A percentile compares a stretch with the other conserved stretches of the same genome.
Conservation (phyloP, 2,888 invertebrate genomes). For the Acrocyrtus sp. region DNA sequence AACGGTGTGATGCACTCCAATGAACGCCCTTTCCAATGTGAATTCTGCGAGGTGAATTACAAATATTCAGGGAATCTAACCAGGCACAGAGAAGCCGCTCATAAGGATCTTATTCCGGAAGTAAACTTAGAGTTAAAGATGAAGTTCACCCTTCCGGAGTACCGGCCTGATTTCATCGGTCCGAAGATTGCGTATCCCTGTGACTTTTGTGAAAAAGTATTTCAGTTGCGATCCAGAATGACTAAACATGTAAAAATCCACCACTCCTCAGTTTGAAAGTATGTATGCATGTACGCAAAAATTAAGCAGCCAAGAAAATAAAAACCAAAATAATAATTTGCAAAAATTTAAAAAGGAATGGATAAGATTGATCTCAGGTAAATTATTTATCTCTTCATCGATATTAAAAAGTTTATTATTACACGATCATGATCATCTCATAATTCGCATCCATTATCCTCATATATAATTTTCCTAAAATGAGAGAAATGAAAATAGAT, state of each 20-base stretch:
- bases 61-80: not conserved
- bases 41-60: slow-evolving; percentile 14
- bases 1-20: not conserved
- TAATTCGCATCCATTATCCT: too few relatives aligned
- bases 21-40: slow-evolving; percentile 6
- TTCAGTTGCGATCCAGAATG: slow-evolving; percentile 7
- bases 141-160: not conserved
- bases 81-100: slow-evolving; percentile 1
- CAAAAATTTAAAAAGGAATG: too few relatives aligned
- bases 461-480: too few relatives aligned
- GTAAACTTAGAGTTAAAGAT: not conserved
- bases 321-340: too few relatives aligned
- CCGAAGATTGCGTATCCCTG: slow-evolving; percentile 27
- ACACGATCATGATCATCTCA: too few relatives aligned
- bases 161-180: slow-evolving; percentile 8
- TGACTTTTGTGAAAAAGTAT: slow-evolving; percentile 18
- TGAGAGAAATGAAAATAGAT: too few relatives aligned
- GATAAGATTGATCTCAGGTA: too few relatives aligned
- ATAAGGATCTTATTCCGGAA: not conserved
- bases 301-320: too few relatives aligned
- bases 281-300: too few relatives aligned
- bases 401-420: too few relatives aligned
- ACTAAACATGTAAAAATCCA: slow-evolving; percentile 27
- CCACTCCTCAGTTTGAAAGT: too few relatives aligned
- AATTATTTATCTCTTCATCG: too few relatives aligned